A percentile compares a stretch with the other conserved stretches of the same genome.
Evolutionary conservation across 2,797 vertebrate genomes (phyloP).

Genomic region (Myotis planiceps): DNA sequence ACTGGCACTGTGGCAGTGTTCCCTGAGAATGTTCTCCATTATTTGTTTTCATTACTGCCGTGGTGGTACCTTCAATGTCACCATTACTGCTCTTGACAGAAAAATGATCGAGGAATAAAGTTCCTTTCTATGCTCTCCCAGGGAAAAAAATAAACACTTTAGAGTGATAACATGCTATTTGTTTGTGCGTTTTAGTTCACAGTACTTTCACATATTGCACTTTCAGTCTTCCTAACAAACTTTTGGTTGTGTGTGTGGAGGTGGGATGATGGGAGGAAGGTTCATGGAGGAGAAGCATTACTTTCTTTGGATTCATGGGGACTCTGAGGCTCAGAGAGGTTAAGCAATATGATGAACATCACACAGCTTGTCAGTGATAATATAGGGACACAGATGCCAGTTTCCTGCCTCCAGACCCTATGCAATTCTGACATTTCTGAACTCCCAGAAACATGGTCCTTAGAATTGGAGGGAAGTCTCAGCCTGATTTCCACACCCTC

Average conservation of each 20-base stretch:
- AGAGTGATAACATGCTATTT: neutral
- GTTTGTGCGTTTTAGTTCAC: neutral
- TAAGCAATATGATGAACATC: neutral
- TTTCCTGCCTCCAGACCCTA: neutral
- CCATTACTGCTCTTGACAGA: neutral
- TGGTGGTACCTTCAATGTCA: neutral
- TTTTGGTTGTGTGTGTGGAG: neutral
- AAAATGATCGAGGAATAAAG: constrained; percentile 11
- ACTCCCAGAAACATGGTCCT: too few relatives aligned
- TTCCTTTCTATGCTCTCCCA: neutral
- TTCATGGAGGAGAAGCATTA: neutral
- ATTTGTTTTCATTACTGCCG: neutral
- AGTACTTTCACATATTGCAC: neutral
- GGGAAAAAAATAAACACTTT: neutral
- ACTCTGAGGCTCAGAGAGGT: neutral
- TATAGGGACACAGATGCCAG: neutral
- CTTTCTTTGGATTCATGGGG: neutral
- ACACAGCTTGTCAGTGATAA: neutral
- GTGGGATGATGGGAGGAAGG: neutral
- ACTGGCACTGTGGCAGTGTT: neutral
- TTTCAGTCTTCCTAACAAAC: neutral
- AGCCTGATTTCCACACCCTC: neutral
- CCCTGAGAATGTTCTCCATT: neutral
- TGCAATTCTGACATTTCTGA: neutral
- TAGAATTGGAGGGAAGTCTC: neutral